Base-by-base conservation (phyloP, 1,140 invertebrate species). In the Medauroidea extradentata region DNA sequence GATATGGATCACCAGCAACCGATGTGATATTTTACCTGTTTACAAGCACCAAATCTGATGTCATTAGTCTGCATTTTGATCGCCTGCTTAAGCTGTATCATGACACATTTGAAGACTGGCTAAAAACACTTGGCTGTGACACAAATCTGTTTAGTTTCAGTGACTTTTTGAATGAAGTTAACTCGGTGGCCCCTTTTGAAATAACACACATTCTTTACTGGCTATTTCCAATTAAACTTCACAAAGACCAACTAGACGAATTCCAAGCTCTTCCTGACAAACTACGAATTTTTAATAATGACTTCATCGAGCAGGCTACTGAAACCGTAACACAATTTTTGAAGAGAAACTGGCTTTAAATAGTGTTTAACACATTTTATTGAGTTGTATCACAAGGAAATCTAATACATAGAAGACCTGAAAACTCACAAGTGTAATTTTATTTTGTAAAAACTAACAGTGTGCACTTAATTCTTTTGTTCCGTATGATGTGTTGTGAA, bases 11-110 rank as follows among this genome's bases (percentile, higher is more conserved):
- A 19, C 59, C 59, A 21, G 16, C 43, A n/a, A 11, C 23, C 34
- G 59, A 60, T 38, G 1, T 60, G 3, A 49, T 57, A 29, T 48
- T 57, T 25, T 57, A 42, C 34, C 18, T 57, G 29, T 57, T 19
- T 57, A 49, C 18, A 16, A 57, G 55, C 43, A 39, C 55, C 38
- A 7, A n/a, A 1, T 16, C 0, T n/a, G 16, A 14, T 3, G 44
- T 57, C 2, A 16, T 48, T 3, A 18, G 38, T 14, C 14, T 42
- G 11, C 18, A 57, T 27, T 49, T n/a, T 48, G 55, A 57, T 24
- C 13, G 34, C 34, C 21, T 57, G 16, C 19, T 57, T 18, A 14
- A 27, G 2, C 13, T 57, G 2, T 57, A 57, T 49, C 23, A 49
- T 41, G n/a, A 57, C 16, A 24, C n/a, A 18, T 49, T 57, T 18